Conservation (phyloP, 1,140 invertebrate species). For the Leptinotarsa lineolata region DNA sequence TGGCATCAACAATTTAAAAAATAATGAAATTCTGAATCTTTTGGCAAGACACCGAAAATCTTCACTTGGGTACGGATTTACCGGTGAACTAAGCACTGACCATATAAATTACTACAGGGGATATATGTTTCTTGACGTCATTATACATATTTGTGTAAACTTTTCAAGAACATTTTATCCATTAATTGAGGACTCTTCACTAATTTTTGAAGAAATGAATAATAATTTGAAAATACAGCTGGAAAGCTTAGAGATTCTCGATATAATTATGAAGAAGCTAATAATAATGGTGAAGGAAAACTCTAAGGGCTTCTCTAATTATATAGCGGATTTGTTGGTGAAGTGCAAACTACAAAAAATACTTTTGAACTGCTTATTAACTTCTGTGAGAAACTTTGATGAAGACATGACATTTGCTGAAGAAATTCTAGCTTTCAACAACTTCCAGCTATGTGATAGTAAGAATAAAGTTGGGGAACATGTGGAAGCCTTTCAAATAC, state of each 20-base stretch:
- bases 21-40: conserved; percentile 65
- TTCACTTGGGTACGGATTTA: conserved; percentile 79
- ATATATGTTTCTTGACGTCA: conserved; percentile 82
- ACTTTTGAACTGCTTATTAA: conserved; percentile 81
- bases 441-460: conserved; percentile 65
- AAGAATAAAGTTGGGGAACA: conserved; percentile 66
- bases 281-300: conserved; percentile 82
- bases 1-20: conserved; percentile 55
- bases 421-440: conserved; percentile 83
- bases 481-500: conserved; percentile 78
- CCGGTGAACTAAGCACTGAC: conserved; percentile 68
- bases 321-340: conserved; percentile 79
- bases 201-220: conserved; percentile 73
- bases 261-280: conserved; percentile 76
- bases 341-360: conserved; percentile 89
- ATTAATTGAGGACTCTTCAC: conserved; percentile 61
- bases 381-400: conserved; percentile 67
- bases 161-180: conserved; percentile 84
- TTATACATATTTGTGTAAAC: conserved; percentile 80
- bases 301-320: conserved; percentile 79
- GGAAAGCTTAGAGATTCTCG: conserved; percentile 77
- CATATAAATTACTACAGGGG: conserved; percentile 69
- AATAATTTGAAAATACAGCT: conserved; percentile 79
- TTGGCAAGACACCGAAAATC: conserved; percentile 80
- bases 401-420: conserved; percentile 74